These are phyloP conservation scores for Parochlus steinenii DNA, from an alignment of 2,888 invertebrate species.

Conservation along the genomic window DNA sequence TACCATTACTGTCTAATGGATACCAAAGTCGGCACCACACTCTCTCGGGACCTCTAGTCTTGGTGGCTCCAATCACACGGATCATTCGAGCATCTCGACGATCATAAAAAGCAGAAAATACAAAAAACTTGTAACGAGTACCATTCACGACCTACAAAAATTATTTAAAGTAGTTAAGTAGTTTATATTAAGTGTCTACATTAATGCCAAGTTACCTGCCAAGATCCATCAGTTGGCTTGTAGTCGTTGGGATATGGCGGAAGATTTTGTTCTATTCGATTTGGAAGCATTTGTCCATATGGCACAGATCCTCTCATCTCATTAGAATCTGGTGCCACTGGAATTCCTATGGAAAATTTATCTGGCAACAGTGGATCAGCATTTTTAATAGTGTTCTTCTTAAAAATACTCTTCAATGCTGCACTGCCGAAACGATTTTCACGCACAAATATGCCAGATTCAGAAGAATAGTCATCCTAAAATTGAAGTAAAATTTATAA, in stretches of 20 bases:
- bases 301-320: conserved; percentile 23
- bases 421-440: conserved; percentile 27
- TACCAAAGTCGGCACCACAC: conserved; percentile 72
- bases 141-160: conserved; percentile 32
- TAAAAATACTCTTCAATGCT: conserved; percentile 8
- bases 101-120: conserved; percentile 83
- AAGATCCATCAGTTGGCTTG: conserved; percentile 53
- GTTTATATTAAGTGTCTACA: no score
- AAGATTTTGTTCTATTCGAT: conserved; percentile 31
- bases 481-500: conserved; percentile 13
- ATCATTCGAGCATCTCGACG: conserved; percentile 49
- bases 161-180: no score
- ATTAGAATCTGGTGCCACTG: conserved; percentile 15
- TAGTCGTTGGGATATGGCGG: conserved; percentile 47
- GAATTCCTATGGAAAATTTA: conserved; percentile 6
- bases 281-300: conserved; percentile 28
- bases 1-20: conserved; percentile 23
- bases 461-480: conserved; percentile 29
- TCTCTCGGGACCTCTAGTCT: conserved; percentile 65
- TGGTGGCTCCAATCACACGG: conserved; percentile 74
- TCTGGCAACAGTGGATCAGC: conserved; percentile 5
- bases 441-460: conserved; percentile 25
- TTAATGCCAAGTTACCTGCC: conserved; percentile 74
- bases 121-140: conserved; percentile 53
- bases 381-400: conserved; percentile 8